phyloP scores from a whole-genome alignment of 2,797 vertebrate species.

The Cyclopterus lumpus region DNA sequence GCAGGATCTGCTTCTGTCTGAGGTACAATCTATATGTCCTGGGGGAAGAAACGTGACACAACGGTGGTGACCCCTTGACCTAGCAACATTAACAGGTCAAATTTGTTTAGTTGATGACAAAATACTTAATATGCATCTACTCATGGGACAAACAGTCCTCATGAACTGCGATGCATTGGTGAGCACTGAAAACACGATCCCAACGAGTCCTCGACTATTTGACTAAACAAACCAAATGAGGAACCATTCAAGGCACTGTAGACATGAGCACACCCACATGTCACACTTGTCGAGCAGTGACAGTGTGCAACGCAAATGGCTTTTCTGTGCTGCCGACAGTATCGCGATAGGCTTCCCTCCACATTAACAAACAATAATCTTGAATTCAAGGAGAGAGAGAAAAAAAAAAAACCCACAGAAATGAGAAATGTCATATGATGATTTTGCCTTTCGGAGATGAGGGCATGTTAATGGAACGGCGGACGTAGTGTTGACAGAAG shows the following conservation, averaged over 20 bases:
- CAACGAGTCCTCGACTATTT: background rate
- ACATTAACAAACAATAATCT: background rate
- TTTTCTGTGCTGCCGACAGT: background rate
- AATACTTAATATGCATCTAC: background rate
- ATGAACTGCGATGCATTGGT: background rate
- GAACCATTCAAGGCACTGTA: background rate
- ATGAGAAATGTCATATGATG: background rate
- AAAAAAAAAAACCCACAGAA: background rate
- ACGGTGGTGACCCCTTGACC: no score
- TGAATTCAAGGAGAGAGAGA: background rate
- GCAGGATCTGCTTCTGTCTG: no score
- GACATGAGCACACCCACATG: conserved; percentile 1
- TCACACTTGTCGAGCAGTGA: background rate
- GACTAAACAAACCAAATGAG: background rate
- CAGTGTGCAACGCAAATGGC: background rate
- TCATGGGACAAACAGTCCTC: background rate
- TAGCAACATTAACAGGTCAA: no score
- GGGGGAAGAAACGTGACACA: no score
- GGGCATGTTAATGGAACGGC: conserved; percentile 41
- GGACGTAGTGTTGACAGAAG: conserved; percentile 45
- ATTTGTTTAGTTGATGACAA: background rate
- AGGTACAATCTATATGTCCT: no score
- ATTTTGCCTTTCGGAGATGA: conserved; percentile 15
- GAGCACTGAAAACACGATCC: background rate
- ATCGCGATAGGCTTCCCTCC: background rate